Base-by-base conservation (phyloP, 2,797 vertebrate genomes). In the Coracias cyanogaster region DNA sequence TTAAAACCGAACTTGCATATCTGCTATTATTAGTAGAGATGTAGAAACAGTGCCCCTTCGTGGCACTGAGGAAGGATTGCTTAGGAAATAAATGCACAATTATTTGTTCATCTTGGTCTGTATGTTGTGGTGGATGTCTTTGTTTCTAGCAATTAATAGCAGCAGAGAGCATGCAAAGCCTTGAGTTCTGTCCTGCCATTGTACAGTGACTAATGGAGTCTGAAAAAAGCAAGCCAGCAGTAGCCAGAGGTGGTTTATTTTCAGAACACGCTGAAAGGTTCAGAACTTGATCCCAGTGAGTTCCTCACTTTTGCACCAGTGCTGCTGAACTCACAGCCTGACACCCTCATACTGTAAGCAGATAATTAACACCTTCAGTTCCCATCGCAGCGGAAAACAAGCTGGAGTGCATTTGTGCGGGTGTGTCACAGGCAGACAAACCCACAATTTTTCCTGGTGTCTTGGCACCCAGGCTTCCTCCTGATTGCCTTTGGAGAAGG, bases 1-100 rank as follows among this genome's bases (percentile, higher is more conserved):
- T 93, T 69, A 77, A 87, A 74, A 69, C 1, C 25, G 39, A 74
- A n/a, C 72, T 57, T 67, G 46, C n/a, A 70, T 71, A 21, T 3
- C 11, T 1, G 11, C 12, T 35, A 28, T 28, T 69, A 28, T 25
- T n/a, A 60, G 46, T 9, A 37, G 84, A 93, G 69, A 31, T 61
- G 69, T 65, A 82, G 94, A 89, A 94, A 95, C 70, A 61, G 78
- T 96, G 96, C 77, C 97, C 49, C 90, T 62, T 87, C 61, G 97
- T 95, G 97, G 96, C 69, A 10, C 13, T 22, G 29, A 43, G 60
- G 39, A 29, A 70, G 72, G 16, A 95, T 33, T 95, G 82, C 96
- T 80, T 29, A 66, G 35, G 52, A 67, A 79, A 37, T 3, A 48
- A 48, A 21, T 37, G 29, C 79, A 57, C 28, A 19, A 4, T 35